phyloP scores from a whole-genome alignment of 92 coral and sea anemone species.

The Phenganax subtilis region DNA sequence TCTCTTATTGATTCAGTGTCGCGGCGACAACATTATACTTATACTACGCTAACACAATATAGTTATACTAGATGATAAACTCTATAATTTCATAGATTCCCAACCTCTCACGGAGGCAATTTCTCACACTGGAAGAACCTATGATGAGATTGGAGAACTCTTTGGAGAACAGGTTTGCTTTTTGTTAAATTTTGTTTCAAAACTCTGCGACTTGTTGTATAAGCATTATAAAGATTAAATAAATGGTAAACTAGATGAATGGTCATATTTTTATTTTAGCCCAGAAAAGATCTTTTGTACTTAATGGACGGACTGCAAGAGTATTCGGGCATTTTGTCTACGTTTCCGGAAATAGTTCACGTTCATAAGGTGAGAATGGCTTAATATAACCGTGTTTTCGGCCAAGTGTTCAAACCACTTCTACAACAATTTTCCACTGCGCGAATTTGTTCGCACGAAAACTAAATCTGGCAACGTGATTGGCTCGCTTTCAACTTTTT shows the following conservation, averaged over 20 bases:
- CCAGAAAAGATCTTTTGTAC: slow-evolving; percentile 71
- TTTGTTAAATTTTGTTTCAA: neutral
- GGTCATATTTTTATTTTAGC: slow-evolving; percentile 51
- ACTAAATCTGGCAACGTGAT: no score
- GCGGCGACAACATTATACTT: neutral
- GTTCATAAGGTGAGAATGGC: slow-evolving; percentile 70
- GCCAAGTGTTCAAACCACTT: neutral
- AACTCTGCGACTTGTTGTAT: neutral
- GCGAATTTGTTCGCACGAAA: no score
- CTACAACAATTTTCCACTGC: neutral
- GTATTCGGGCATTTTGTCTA: slow-evolving; percentile 80
- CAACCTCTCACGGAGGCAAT: slow-evolving; percentile 68
- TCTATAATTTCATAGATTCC: slow-evolving; percentile 46
- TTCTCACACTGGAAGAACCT: slow-evolving; percentile 83
- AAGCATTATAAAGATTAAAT: neutral
- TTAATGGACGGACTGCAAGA: slow-evolving; percentile 85
- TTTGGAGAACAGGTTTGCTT: slow-evolving; percentile 76
- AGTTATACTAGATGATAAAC: no score
- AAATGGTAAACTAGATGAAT: neutral
- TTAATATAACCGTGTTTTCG: neutral
- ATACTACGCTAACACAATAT: neutral
- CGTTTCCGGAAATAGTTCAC: slow-evolving; percentile 86
- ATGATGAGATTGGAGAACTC: slow-evolving; percentile 86
- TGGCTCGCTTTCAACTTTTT: no score
- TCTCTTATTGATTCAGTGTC: no score